A percentile compares a stretch with the other conserved stretches of the same genome.
Conservation (phyloP, 2,888 invertebrate species). For the Uropetala carovei region DNA sequence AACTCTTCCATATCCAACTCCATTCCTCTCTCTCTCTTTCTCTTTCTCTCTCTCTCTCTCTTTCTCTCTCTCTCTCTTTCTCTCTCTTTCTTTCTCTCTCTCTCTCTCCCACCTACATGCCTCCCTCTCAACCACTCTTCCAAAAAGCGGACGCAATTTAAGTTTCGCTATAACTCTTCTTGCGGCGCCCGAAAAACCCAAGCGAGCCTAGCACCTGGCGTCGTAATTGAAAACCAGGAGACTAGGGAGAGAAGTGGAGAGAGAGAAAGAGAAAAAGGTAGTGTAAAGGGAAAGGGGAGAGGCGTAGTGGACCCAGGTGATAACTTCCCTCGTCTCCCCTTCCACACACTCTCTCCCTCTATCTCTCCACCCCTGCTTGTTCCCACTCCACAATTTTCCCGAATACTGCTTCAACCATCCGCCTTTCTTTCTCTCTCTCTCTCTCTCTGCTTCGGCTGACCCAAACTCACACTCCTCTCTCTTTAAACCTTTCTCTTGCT, state of each 20-base stretch:
- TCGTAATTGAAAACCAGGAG: slow-evolving; percentile 54
- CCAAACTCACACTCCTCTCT: not conserved
- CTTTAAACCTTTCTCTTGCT: not conserved
- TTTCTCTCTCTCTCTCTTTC: not conserved
- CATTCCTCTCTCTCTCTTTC: not conserved
- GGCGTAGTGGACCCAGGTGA: not conserved
- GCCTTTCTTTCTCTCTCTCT: not conserved
- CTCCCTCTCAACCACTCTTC: not conserved
- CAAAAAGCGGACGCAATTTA: slow-evolving; percentile 56
- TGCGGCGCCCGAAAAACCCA: not conserved
- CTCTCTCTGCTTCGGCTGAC: not conserved
- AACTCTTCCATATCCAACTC: not conserved
- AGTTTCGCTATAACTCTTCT: slow-evolving; percentile 60
- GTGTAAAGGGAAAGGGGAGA: not conserved
- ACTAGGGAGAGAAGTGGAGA: slow-evolving; percentile 7
- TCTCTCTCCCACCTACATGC: not conserved
- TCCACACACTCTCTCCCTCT: not conserved
- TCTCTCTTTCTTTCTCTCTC: not conserved
- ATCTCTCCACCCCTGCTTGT: not conserved
- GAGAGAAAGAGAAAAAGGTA: not conserved
- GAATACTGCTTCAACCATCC: not conserved
- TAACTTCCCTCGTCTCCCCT: not conserved
- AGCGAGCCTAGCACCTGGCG: slow-evolving; percentile 46
- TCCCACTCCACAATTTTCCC: not conserved
- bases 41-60: not conserved